These are phyloP conservation scores for Perca flavescens DNA, from an alignment of 2,113 vertebrate genomes.

Conservation along the genomic window DNA sequence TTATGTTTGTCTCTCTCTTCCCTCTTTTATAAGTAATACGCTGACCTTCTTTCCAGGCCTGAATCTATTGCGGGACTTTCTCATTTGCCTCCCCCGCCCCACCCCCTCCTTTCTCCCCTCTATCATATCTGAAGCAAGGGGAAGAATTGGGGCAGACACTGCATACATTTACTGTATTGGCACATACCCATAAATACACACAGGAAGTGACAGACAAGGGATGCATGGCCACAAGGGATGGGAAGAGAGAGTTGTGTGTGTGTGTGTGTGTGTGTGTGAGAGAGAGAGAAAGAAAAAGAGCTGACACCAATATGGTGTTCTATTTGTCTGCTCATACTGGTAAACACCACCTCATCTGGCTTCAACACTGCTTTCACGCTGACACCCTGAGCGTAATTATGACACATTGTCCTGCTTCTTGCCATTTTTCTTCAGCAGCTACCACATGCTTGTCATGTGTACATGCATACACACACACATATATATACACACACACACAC, in stretches of 20 bases:
- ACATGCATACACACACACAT: neutral
- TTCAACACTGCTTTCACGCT: constrained; percentile 54
- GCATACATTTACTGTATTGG: constrained; percentile 75
- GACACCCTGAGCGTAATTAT: constrained; percentile 74
- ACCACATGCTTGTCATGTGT: constrained; percentile 53
- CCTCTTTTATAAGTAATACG: constrained; percentile 37
- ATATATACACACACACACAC: constrained; percentile 8
- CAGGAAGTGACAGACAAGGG: constrained; percentile 69
- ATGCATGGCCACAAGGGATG: constrained; percentile 58
- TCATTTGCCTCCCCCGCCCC: constrained; percentile 1
- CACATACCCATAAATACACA: constrained; percentile 68
- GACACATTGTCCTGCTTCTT: constrained; percentile 74
- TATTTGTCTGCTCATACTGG: constrained; percentile 59
- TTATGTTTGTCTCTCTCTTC: constrained; percentile 40
- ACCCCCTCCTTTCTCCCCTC: neutral
- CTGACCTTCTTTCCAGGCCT: constrained; percentile 63
- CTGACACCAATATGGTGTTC: constrained; percentile 65
- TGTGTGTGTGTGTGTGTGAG: neutral
- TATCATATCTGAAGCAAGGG: constrained; percentile 69
- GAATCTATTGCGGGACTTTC: constrained; percentile 40
- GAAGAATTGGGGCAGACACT: constrained; percentile 81
- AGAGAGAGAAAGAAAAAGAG: neutral
- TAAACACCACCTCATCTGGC: constrained; percentile 71
- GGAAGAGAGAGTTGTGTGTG: constrained; percentile 11
- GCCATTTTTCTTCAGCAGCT: constrained; percentile 42